phyloP scores from a whole-genome alignment of 2,888 invertebrate genomes.

The Cabera pusaria region DNA sequence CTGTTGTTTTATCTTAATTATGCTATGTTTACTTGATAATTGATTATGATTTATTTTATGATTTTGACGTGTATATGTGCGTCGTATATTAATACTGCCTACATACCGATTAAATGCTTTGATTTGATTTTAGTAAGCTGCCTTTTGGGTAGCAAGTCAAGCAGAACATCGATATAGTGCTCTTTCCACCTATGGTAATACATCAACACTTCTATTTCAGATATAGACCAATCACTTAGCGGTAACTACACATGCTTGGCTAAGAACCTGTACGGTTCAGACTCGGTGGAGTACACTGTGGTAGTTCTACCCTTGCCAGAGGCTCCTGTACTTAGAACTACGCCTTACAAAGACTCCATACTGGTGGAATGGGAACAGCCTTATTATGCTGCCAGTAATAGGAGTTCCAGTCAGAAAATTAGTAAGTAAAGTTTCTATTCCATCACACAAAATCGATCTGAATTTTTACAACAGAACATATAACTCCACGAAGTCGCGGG shows the following conservation, averaged over 20 bases:
- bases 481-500: too few species aligned
- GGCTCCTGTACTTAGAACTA: slow-evolving; percentile 85
- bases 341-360: slow-evolving; percentile 74
- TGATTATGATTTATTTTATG: too few species aligned
- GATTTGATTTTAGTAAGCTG: too few species aligned
- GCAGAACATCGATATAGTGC: too few species aligned
- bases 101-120: too few species aligned
- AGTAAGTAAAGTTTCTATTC: slow-evolving; percentile 50
- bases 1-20: neutral
- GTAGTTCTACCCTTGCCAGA: slow-evolving; percentile 90
- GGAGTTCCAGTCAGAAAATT: slow-evolving; percentile 62
- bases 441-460: too few species aligned
- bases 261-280: slow-evolving; percentile 92
- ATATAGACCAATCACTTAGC: slow-evolving; percentile 83
- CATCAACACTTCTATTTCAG: slow-evolving; percentile 41
- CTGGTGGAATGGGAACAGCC: slow-evolving; percentile 88
- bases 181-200: too few species aligned
- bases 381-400: slow-evolving; percentile 54
- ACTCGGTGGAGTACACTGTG: slow-evolving; percentile 91
- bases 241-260: slow-evolving; percentile 92
- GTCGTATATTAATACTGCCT: too few species aligned
- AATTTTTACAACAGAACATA: too few species aligned
- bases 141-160: too few species aligned
- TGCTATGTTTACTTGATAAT: too few species aligned
- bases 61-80: too few species aligned